Conservation (phyloP, 2,797 vertebrate genomes). For the Myiotriccus ornatus region DNA sequence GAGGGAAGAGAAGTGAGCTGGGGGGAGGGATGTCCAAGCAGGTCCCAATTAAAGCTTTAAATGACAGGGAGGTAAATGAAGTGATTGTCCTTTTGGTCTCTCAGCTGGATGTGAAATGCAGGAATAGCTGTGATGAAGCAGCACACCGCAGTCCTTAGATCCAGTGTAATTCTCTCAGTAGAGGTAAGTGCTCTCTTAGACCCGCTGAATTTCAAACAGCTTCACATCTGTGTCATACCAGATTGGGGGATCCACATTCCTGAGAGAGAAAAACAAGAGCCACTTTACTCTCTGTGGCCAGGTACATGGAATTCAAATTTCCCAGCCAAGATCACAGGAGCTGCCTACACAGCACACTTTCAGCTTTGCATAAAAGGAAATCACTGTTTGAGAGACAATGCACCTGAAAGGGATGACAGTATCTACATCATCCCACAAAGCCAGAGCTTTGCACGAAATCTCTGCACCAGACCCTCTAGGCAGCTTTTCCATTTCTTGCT, state of each 20-base stretch:
- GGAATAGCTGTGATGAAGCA: slow-evolving; percentile 64
- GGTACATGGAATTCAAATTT: not conserved
- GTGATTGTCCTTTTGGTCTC: slow-evolving; percentile 70
- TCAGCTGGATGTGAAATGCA: slow-evolving; percentile 67
- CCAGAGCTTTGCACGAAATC: not conserved
- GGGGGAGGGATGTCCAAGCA: slow-evolving; percentile 39
- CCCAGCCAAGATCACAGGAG: not conserved
- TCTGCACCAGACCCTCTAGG: not conserved
- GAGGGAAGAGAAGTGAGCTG: slow-evolving; percentile 20
- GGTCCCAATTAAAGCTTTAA: slow-evolving; percentile 60
- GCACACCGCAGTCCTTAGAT: slow-evolving; percentile 58
- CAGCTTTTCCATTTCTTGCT: not conserved
- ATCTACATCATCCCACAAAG: not conserved
- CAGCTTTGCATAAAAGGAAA: not conserved
- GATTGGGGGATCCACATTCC: slow-evolving; percentile 96
- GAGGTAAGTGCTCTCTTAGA: slow-evolving; percentile 77
- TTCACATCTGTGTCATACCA: slow-evolving; percentile 98
- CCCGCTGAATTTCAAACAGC: slow-evolving; percentile 96
- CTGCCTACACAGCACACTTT: not conserved
- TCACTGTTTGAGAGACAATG: not conserved
- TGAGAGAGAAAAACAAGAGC: slow-evolving; percentile 57
- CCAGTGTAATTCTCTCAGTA: slow-evolving; percentile 54
- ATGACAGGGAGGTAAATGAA: slow-evolving; percentile 47
- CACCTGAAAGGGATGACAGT: not conserved
- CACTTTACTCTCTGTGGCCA: not conserved